Evolutionary conservation across 2,797 vertebrate species (phyloP), one percentile per base, ranked within the genome.

Genomic region (Siniperca scherzeri): DNA sequence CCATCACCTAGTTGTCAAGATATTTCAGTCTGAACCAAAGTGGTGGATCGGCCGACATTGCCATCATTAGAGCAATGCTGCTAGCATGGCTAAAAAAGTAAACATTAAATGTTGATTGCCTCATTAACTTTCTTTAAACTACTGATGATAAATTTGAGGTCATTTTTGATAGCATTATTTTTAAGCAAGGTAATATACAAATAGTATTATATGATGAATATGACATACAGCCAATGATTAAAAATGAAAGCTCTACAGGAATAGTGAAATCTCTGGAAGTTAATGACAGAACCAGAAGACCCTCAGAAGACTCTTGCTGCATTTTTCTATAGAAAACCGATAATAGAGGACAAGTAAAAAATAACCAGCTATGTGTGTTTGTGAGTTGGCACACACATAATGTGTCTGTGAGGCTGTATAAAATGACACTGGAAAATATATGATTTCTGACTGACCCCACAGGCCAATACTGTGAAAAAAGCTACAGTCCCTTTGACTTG

Each of bases 401-500:
- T 5, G 19, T 69, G 46, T 53, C 14, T n/a, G 36, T 19, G 27
- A 10, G n/a, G n/a, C n/a, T 55, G 30, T 42, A 30, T 62, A 30
- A 71, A 83, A 80, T 62, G 33, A 73, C 50, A 59, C 12, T 3
- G 40, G 8, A 36, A 70, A 57, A 80, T 5, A 74, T 38, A 17
- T 40, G 62, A 81, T 72, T 79, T 74, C 52, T 70, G 78, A 60
- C 69, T 75, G 79, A 87, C 65, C 79, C 72, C 48, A 56, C 62
- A 67, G 61, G 50, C 22, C 59, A 60, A 33, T 25, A 80, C 50
- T 59, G 30, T 7, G 67, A 46, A 33, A 83, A 85, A 70, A 75
- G 55, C 60, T 33, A 62, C 69, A 36, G 70, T 60, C 69, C 33
- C 67, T 90, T 87, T 83, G 67, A 89, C 76, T 83, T 77, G 78